phyloP scores from a whole-genome alignment of 2,113 vertebrate genomes.

The Merops nubicus region DNA sequence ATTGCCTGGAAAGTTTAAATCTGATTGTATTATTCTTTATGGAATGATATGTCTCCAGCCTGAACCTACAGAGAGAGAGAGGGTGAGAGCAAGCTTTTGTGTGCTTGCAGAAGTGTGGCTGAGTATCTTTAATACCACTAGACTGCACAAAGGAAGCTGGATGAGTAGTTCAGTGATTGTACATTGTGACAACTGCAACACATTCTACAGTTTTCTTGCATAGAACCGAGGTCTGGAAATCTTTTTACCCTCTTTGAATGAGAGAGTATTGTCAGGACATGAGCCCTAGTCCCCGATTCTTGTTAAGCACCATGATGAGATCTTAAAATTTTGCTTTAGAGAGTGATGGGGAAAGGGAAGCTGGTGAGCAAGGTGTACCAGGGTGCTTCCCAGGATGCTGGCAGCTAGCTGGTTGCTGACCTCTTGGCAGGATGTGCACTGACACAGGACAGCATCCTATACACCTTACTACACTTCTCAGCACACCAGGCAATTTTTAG shows the following conservation, averaged over 20 bases:
- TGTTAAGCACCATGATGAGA: neutral
- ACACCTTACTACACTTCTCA: neutral
- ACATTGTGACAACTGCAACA: neutral
- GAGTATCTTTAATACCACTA: neutral
- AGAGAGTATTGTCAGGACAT: neutral
- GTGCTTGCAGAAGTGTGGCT: neutral
- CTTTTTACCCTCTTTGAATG: neutral
- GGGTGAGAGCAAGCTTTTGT: neutral
- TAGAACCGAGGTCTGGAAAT: neutral
- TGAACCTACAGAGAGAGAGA: neutral
- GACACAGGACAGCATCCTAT: neutral
- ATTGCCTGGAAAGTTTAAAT: neutral
- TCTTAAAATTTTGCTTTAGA: neutral
- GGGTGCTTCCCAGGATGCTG: rapidly evolving
- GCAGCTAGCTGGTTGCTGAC: neutral
- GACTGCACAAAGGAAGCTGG: neutral
- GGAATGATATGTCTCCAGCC: neutral
- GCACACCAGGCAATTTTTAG: neutral
- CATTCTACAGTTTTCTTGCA: neutral
- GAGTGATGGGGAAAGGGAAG: neutral
- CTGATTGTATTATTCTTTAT: neutral
- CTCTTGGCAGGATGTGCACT: neutral
- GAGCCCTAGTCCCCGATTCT: neutral
- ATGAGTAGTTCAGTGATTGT: neutral
- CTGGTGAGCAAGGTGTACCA: neutral